Conservation (phyloP, 2,888 invertebrate genomes). For the Lepidochitona cinerea region DNA sequence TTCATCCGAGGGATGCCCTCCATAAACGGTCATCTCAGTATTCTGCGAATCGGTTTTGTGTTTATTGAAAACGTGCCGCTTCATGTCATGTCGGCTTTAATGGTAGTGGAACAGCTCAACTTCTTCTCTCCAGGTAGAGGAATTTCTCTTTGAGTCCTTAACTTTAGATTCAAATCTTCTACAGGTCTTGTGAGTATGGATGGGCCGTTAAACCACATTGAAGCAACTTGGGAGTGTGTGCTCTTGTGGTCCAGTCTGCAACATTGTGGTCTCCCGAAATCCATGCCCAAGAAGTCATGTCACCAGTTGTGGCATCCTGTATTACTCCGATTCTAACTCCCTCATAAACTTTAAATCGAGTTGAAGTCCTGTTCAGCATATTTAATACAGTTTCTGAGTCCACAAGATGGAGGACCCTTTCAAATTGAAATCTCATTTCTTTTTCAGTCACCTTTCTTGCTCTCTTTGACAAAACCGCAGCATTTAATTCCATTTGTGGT, state of each 20-base stretch:
- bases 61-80: too few relatives aligned
- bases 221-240: not conserved
- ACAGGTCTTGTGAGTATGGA: not conserved
- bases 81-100: too few relatives aligned
- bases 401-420: too few relatives aligned
- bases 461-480: conserved; percentile 8
- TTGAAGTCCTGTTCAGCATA: conserved; percentile 9
- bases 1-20: too few relatives aligned
- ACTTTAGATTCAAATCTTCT: conserved; percentile 9
- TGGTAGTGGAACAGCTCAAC: too few relatives aligned
- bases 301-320: conserved; percentile 6
- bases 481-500: conserved; percentile 15
- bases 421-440: conserved; percentile 9
- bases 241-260: conserved; percentile 13
- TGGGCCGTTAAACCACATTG: conserved; percentile 8
- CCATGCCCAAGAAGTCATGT: conserved; percentile 8
- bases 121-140: conserved; percentile 8
- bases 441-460: not conserved
- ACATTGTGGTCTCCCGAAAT: conserved; percentile 8
- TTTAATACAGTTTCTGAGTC: conserved; percentile 10
- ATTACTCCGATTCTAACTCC: conserved; percentile 11
- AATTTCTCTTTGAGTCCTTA: not conserved
- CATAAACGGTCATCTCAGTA: too few relatives aligned
- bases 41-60: too few relatives aligned
- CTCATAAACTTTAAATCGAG: conserved; percentile 10